Evolutionary conservation across 2,797 vertebrate species (phyloP), one percentile per base, ranked within the genome.

Genomic region (Pagetopsis macropterus): DNA sequence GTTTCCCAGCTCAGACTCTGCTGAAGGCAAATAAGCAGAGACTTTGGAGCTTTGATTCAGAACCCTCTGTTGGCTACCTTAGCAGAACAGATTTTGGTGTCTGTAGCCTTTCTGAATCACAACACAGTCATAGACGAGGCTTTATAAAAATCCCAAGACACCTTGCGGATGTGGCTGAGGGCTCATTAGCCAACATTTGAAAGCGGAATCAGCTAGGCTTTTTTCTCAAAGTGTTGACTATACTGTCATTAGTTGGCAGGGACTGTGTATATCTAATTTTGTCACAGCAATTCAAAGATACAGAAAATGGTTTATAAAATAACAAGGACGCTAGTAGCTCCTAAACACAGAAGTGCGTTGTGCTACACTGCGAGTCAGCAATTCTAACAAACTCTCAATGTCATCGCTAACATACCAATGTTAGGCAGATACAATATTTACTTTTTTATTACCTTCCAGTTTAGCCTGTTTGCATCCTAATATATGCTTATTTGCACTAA

Each of bases 151-250:
- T 78, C 85, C 82, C 78, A 64, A 58, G 76, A 64, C 72, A 77
- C 63, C 76, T 27, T 69, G 45, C 3, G 52, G 76, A 82, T 81
- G 79, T 46, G 62, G 79, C 81, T 85, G 72, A 76, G 71, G 70
- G 82, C 83, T 88, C 84, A 88, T 89, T 89, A 85, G 67, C 71
- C 75, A 76, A 46, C 63, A 72, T 81, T 82, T 82, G 64, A 84
- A 89, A 86, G 82, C 66, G 9, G 56, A 84, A 81, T 88, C 71
- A 66, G 41, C 69, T 54, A 46, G 50, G 33, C 16, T 58, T 66
- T 80, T 83, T 75, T 48, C 15, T 49, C 55, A 76, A 75, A 79
- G 7, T 52, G 58, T 77, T 49, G 46, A 84, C 71, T 75, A 12
- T 45, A 7, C 27, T 65, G 70, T 84, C 71, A 70, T 64, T 83